Base-by-base conservation (phyloP, 2,797 vertebrate species). In the Enteromius anoplus region DNA sequence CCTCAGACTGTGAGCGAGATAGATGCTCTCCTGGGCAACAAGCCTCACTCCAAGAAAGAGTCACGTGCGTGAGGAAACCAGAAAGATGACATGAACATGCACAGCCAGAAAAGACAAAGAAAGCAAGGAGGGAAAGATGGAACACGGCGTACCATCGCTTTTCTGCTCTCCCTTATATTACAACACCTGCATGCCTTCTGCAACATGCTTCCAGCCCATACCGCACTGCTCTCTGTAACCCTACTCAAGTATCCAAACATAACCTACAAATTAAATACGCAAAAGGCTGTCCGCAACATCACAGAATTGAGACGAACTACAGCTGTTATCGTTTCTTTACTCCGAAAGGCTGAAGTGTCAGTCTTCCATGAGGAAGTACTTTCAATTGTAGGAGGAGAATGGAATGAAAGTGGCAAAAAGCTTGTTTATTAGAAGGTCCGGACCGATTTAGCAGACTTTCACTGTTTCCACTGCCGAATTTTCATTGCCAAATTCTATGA, bases 31-130 rank as follows among this genome's bases (percentile, higher is more conserved):
- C 91, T 96, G 91, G 95, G 95, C 83, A 96, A 96, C 85, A 96
- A 95, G 88, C 95, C 95, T 73, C 94, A 95, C 89, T 93, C 92
- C 3, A 96, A 96, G 93, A 95, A 96, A 89, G 94, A 96, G 89
- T 91, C 94, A 1, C 94, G 95, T 0, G 93, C 95, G 64, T 95
- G 91, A 91, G 81, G 73, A 26, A 71, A 37, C 40, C 40, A 37
- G 47, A 71, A 40, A 77, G 14, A 71, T 32, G 47, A 58, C n/a
- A 3, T 64, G 60, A 66, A 42, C 19, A 73, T 60, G 55, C 62
- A 68, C 23, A 60, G 72, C 29, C 78, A 69, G 77, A 73, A 78
- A 65, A 66, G 84, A 85, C 3, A 53, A 69, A 75, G 53, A 58
- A 79, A 49, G 19, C 77, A 75, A 62, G 81, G 69, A 68, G 76